phyloP scores from a whole-genome alignment of 2,113 vertebrate genomes.

The Gymnarchus niloticus region DNA sequence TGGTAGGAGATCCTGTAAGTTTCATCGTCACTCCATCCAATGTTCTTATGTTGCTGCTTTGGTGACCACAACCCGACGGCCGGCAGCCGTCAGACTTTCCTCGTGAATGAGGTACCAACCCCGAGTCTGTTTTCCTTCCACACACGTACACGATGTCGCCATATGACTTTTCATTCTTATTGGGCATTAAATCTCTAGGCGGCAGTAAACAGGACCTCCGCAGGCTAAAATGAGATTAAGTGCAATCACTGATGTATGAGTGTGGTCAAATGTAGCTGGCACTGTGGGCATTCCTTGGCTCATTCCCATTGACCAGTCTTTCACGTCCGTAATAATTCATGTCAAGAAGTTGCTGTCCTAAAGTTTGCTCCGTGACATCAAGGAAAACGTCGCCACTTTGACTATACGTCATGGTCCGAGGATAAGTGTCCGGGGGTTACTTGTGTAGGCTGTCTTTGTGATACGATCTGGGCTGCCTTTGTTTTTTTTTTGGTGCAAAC shows the following conservation, averaged over 20 bases:
- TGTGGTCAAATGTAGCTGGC: neutral
- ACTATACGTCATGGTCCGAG: neutral
- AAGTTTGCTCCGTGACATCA: neutral
- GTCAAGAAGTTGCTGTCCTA: neutral
- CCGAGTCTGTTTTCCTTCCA: neutral
- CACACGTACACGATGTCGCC: neutral
- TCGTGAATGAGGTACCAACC: neutral
- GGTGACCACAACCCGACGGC: constrained; percentile 5
- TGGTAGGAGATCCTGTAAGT: neutral
- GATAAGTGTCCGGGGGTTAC: too few relatives aligned
- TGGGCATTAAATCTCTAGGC: neutral
- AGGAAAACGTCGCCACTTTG: neutral
- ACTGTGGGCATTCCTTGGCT: neutral
- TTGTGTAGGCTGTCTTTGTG: too few relatives aligned
- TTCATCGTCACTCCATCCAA: neutral
- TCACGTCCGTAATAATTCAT: neutral
- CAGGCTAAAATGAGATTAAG: neutral
- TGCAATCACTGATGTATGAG: neutral
- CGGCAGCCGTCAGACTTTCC: neutral
- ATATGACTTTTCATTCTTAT: neutral
- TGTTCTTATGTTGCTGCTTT: neutral
- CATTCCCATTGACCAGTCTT: too few relatives aligned
- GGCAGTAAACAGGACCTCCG: neutral
- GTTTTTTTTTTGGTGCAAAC: too few relatives aligned
- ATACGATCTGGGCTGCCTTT: too few relatives aligned